Conservation (phyloP, 2,797 vertebrate genomes). For the Iguana delicatissima region DNA sequence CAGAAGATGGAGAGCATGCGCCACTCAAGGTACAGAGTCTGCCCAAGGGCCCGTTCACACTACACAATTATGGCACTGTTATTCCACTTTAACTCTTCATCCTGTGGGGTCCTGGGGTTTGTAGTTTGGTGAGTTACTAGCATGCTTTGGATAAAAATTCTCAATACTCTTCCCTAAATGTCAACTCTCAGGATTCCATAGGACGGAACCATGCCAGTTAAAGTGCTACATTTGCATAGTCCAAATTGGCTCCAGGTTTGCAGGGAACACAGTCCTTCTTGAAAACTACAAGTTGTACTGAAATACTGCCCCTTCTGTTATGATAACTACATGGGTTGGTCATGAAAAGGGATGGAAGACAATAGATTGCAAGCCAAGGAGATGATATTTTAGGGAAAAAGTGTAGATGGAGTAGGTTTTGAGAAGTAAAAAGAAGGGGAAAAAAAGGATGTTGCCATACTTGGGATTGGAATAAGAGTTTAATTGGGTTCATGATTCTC, state of each 20-base stretch:
- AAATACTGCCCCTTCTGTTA: background rate
- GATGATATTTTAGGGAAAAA: background rate
- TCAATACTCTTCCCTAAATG: too few relatives aligned
- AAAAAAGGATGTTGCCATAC: background rate
- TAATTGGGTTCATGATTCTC: background rate
- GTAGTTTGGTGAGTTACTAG: too few relatives aligned
- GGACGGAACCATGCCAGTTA: too few relatives aligned
- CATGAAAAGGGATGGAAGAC: background rate
- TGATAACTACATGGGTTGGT: background rate
- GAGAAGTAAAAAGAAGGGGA: background rate
- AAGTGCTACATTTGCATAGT: too few relatives aligned
- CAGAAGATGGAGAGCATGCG: constrained; percentile 19
- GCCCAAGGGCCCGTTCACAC: too few relatives aligned
- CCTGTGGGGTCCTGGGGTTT: too few relatives aligned
- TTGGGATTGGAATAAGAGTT: too few relatives aligned
- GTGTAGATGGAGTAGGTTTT: background rate
- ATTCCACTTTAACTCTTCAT: too few relatives aligned
- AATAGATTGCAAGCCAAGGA: background rate
- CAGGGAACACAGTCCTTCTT: background rate
- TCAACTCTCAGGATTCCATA: too few relatives aligned
- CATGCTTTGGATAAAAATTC: too few relatives aligned
- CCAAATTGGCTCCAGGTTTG: background rate
- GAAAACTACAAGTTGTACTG: background rate
- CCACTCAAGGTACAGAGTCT: background rate
- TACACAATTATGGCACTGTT: too few relatives aligned